These are phyloP conservation scores for Perodicticus potto DNA, from an alignment of 2,797 vertebrate species.

Conservation along the genomic window DNA sequence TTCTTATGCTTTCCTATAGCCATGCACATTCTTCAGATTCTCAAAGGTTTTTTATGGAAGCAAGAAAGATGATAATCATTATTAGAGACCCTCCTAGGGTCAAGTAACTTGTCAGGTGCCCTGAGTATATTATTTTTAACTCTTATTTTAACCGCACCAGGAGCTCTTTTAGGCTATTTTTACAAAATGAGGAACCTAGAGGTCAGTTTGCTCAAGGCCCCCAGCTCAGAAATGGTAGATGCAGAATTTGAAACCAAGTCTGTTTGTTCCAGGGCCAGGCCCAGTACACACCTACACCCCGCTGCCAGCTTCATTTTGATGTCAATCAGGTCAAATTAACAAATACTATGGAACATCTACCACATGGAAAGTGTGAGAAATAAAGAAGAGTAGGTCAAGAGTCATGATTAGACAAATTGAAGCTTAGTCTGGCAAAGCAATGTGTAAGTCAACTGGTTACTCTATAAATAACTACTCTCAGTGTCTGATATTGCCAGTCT, in stretches of 20 bases:
- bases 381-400: neutral
- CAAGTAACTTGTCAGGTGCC: neutral
- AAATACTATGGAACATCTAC: neutral
- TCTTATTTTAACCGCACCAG: neutral
- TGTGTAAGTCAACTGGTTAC: neutral
- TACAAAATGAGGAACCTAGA: neutral
- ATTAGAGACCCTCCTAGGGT: neutral
- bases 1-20: neutral
- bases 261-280: neutral
- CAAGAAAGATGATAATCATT: neutral
- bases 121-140: neutral
- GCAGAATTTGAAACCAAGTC: neutral
- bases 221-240: neutral
- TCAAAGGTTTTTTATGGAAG: neutral
- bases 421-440: neutral
- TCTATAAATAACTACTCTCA: neutral
- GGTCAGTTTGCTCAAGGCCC: neutral
- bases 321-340: constrained; percentile 33
- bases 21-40: neutral
- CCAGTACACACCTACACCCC: too few relatives aligned
- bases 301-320: neutral
- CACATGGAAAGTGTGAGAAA: neutral
- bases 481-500: neutral
- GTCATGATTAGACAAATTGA: neutral
- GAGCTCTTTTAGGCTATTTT: neutral